These are phyloP conservation scores for Pseudanteris insignis DNA, from an alignment of 2,888 invertebrate genomes.

Conservation along the genomic window DNA sequence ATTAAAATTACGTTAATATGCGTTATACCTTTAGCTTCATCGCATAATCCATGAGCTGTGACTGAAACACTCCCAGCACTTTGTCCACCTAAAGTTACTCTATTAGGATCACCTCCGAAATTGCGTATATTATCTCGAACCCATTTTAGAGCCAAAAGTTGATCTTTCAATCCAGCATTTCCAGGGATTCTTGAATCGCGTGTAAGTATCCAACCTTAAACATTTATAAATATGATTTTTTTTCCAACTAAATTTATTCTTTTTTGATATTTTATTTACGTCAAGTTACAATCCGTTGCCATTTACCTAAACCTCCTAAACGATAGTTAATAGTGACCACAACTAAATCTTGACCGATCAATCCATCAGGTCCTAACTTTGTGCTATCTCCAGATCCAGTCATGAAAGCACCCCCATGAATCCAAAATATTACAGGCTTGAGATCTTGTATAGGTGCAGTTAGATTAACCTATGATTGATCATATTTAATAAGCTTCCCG, in stretches of 20 bases:
- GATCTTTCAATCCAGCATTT: conserved; percentile 64
- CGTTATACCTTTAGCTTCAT: conserved; percentile 49
- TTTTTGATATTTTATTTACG: background rate
- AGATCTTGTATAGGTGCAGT: no score
- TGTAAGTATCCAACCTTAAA: conserved; percentile 1
- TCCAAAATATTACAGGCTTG: conserved; percentile 49
- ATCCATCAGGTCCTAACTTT: conserved; percentile 48
- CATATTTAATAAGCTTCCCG: no score
- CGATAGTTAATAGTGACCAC: conserved; percentile 52
- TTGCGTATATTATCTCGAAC: conserved; percentile 67
- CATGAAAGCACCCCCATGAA: conserved; percentile 48
- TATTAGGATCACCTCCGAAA: conserved; percentile 68
- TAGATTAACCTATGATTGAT: no score
- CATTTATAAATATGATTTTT: background rate
- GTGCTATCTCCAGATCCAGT: conserved; percentile 37
- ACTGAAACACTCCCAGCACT: conserved; percentile 67
- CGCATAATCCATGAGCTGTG: conserved; percentile 45
- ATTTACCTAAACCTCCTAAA: conserved; percentile 49
- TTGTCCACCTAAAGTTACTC: conserved; percentile 69
- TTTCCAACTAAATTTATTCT: background rate
- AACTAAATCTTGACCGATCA: conserved; percentile 49
- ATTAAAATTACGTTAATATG: no score
- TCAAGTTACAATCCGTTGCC: no score
- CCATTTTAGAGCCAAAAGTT: conserved; percentile 69
- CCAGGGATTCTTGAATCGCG: conserved; percentile 35